Evolutionary conservation across 2,888 invertebrate genomes (phyloP).

Genomic region (Schizotus pectinicornis): DNA sequence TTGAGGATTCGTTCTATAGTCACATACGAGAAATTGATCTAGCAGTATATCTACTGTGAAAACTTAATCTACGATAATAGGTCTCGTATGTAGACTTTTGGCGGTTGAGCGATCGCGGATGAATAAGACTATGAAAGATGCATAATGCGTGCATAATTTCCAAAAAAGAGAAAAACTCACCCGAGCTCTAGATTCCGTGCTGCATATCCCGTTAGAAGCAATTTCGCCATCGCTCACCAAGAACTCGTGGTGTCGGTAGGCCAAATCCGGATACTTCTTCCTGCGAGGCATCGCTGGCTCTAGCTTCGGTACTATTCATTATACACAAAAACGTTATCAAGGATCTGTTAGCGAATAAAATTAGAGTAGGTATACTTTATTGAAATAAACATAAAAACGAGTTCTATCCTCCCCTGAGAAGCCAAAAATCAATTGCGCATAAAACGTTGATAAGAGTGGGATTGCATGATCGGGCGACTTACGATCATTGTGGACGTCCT

Average conservation of each 20-base stretch:
- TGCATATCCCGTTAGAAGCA: conserved; percentile 65
- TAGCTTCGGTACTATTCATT: conserved; percentile 61
- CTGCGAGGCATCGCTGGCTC: conserved; percentile 86
- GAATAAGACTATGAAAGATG: conserved; percentile 15
- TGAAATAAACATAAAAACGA: neutral
- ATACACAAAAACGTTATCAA: conserved; percentile 42
- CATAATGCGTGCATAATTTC: conserved; percentile 30
- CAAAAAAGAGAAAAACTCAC: conserved; percentile 56
- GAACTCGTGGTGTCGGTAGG: conserved; percentile 85
- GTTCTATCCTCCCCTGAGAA: conserved; percentile 43
- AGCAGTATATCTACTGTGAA: conserved; percentile 6
- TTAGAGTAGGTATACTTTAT: neutral
- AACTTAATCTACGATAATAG: conserved; percentile 13
- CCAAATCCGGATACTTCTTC: conserved; percentile 88
- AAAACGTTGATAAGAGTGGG: neutral
- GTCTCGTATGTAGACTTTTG: conserved; percentile 14
- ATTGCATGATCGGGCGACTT: conserved; percentile 8
- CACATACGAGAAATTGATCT: conserved; percentile 17
- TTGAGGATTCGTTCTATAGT: conserved; percentile 5
- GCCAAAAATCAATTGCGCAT: neutral
- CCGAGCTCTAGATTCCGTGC: conserved; percentile 69
- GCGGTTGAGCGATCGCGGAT: conserved; percentile 25
- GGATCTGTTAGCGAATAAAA: conserved; percentile 29
- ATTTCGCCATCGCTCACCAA: conserved; percentile 66
- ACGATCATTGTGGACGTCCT: conserved; percentile 51